These are phyloP conservation scores for Ceratina calcarata DNA, from an alignment of 1,140 invertebrate genomes.

Conservation along the genomic window DNA sequence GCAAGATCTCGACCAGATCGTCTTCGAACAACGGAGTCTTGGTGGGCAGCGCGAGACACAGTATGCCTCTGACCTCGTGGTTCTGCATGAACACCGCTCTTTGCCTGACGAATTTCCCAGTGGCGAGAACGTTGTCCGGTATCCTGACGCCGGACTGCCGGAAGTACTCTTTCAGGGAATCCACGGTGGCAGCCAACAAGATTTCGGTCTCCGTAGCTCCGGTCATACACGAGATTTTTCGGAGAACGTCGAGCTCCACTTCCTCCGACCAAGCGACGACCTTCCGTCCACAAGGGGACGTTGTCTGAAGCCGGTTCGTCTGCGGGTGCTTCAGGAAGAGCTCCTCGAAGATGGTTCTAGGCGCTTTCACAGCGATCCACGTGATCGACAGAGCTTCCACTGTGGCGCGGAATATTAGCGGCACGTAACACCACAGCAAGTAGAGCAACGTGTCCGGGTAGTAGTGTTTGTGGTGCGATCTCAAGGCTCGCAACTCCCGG, in stretches of 20 bases:
- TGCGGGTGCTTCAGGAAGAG: conserved; percentile 78
- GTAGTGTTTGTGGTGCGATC: conserved; percentile 72
- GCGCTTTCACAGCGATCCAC: conserved; percentile 81
- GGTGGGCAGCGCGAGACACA: conserved; percentile 83
- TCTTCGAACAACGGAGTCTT: conserved; percentile 76
- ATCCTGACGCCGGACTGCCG: conserved; percentile 78
- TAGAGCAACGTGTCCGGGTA: conserved; percentile 75
- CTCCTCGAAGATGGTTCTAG: conserved; percentile 83
- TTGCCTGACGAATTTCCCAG: conserved; percentile 81
- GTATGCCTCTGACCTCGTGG: conserved; percentile 80
- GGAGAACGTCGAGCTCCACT: conserved; percentile 81
- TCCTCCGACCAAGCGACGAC: conserved; percentile 88
- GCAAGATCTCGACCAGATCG: conserved; percentile 76
- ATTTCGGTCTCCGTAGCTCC: conserved; percentile 86
- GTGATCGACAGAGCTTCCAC: conserved; percentile 82
- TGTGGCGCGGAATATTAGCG: conserved; percentile 81
- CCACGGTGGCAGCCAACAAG: conserved; percentile 83
- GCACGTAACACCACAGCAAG: conserved; percentile 81
- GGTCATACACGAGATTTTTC: conserved; percentile 82
- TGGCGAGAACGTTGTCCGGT: conserved; percentile 82
- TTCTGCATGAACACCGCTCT: conserved; percentile 79
- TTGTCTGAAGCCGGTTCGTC: conserved; percentile 83
- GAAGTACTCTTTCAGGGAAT: conserved; percentile 84
- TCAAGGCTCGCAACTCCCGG: conserved; percentile 70
- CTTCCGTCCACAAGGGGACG: conserved; percentile 88